Base-by-base conservation (phyloP, 2,113 vertebrate genomes). In the Spea bombifrons region DNA sequence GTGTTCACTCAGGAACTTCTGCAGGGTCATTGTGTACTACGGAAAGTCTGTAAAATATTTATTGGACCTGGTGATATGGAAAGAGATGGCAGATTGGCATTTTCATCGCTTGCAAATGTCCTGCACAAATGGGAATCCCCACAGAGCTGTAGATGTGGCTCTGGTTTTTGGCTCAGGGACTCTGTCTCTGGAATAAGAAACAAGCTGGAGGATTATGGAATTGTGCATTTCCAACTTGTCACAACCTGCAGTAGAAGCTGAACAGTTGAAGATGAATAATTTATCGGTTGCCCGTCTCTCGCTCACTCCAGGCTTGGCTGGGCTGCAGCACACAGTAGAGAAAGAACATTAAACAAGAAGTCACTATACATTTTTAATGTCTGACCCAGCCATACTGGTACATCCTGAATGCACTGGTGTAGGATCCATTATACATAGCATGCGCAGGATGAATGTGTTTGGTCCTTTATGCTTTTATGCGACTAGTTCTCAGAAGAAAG, bases 261-360 rank as follows among this genome's bases (percentile, higher is more conserved):
- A 74, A 45, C 71, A 73, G 61, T 79, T 57, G 76, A 78, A 66
- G 50, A 73, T 80, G 77, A 80, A 80, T 80, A 74, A 80, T 80
- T 67, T 80, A 80, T 80, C 66, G 45, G 44, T 16, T 80, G 78
- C 78, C 78, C 52, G 65, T 80, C 78, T 80, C 78, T 80, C 53
- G 50, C 65, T 80, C 66, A 63, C 77, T 73, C 77, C 68, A 73
- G 77, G 77, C 77, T 67, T 79, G 63, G 77, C 77, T 79, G 45
- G 50, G 61, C 71, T 79, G 63, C 70, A 48, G 70, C 50, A 59
- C 76, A 46, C 50, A 50, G 71, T 74, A 68, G 64, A 80, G 50
- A 74, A 80, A 80, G 16, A 80, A 53, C 78, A 80, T 80, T 80
- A 80, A 80, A 80, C 78, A 80, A 80, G 64, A 74, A 80, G 71